phyloP scores from a whole-genome alignment of 37 sponge, comb jelly and placozoan genomes.

The Theonella swinhoei region DNA sequence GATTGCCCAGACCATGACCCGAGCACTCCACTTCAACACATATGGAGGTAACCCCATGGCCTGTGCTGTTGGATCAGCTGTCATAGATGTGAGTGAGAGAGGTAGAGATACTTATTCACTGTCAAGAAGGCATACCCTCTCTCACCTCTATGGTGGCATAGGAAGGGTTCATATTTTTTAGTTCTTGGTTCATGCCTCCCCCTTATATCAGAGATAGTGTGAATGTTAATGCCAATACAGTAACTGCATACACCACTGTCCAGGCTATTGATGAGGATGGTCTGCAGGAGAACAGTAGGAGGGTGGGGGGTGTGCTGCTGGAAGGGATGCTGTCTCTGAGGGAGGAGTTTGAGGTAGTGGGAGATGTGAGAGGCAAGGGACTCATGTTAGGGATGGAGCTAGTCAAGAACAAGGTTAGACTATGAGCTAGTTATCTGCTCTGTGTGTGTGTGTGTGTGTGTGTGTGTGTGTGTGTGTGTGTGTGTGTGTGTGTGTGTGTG shows the following conservation, averaged over 20 bases:
- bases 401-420: conserved; percentile 77
- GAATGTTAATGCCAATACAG: too few species aligned
- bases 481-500: conserved; percentile 38
- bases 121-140: too few species aligned
- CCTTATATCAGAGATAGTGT: too few species aligned
- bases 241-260: background rate
- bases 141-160: too few species aligned
- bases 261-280: conserved; percentile 93
- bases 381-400: conserved; percentile 89
- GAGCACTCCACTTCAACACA: conserved; percentile 92
- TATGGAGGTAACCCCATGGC: conserved; percentile 96
- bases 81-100: conserved; percentile 72
- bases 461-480: conserved; percentile 11
- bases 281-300: conserved; percentile 52
- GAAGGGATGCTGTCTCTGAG: conserved; percentile 75
- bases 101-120: too few species aligned
- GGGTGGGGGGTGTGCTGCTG: conserved; percentile 74
- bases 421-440: background rate
- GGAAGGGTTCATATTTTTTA: too few species aligned
- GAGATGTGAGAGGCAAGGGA: conserved; percentile 95
- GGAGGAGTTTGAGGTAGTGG: conserved; percentile 89
- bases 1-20: conserved; percentile 77
- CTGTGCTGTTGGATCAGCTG: conserved; percentile 89
- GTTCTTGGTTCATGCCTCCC: too few species aligned
- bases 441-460: conserved; percentile 28